Conservation (phyloP, 2,113 vertebrate genomes). For the Desmodus rotundus region DNA sequence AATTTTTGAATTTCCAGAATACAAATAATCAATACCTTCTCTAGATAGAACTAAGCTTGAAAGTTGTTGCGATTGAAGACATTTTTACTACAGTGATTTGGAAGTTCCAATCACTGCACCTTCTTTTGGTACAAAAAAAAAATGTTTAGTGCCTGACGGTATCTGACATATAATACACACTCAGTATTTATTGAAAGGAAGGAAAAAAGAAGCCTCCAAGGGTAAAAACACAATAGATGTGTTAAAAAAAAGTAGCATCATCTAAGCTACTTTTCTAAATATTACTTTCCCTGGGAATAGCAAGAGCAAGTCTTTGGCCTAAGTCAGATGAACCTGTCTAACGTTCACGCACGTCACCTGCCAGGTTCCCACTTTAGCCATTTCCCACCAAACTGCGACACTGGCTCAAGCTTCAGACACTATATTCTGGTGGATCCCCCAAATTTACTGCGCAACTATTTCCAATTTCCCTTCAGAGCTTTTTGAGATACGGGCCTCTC, state of each 20-base stretch:
- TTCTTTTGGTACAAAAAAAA: not conserved
- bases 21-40: not conserved
- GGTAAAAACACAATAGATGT: not conserved
- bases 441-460: not conserved
- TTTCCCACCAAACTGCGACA: not conserved
- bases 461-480: not conserved
- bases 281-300: not conserved
- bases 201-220: not conserved
- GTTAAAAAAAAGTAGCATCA: not conserved
- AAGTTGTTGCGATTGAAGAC: not conserved
- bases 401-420: not conserved
- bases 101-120: not conserved
- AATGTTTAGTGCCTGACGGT: not conserved
- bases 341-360: not conserved
- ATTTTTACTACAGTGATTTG: not conserved
- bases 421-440: not conserved
- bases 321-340: not conserved
- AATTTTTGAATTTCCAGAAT: not conserved
- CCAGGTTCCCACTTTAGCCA: not conserved
- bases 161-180: not conserved
- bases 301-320: not conserved
- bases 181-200: not conserved
- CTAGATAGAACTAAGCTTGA: not conserved
- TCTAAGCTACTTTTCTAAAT: not conserved
- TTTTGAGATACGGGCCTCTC: not conserved